Evolutionary conservation across 1,140 invertebrate genomes (phyloP).

Genomic region (Caenorhabditis inopinata): DNA sequence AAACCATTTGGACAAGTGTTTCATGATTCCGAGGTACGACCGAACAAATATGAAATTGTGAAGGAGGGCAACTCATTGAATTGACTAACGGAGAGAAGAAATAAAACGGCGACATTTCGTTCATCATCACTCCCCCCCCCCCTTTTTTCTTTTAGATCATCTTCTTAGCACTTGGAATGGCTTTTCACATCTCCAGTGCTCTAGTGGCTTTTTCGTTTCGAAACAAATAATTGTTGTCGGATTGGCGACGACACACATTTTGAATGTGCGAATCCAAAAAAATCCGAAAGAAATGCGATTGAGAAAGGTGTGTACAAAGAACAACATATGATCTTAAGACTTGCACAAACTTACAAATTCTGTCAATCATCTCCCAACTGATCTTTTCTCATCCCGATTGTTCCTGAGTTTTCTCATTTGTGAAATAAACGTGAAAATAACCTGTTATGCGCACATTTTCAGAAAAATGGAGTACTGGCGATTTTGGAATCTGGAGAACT

Average conservation of each 20-base stretch:
- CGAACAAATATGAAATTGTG: neutral
- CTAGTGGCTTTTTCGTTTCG: neutral
- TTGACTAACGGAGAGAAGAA: neutral
- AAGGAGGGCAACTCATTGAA: neutral
- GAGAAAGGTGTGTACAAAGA: neutral
- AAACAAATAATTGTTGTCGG: neutral
- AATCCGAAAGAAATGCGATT: neutral
- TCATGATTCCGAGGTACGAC: conserved; percentile 22
- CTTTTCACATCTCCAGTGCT: neutral
- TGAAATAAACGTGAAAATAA: too few relatives aligned
- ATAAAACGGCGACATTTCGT: too few relatives aligned
- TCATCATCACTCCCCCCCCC: too few relatives aligned
- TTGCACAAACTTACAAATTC: neutral
- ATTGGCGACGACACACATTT: too few relatives aligned
- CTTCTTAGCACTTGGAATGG: neutral
- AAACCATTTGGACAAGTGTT: conserved; percentile 10
- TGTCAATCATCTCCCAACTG: too few relatives aligned
- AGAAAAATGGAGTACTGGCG: too few relatives aligned
- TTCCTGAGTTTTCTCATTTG: too few relatives aligned
- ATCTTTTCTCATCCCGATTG: too few relatives aligned
- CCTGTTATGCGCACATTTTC: too few relatives aligned
- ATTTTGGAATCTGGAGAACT: too few relatives aligned
- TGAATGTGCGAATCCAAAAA: too few relatives aligned
- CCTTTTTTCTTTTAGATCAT: neutral
- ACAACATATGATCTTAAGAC: neutral